phyloP scores from a whole-genome alignment of 1,140 invertebrate genomes.

The Heliconius melpomene region DNA sequence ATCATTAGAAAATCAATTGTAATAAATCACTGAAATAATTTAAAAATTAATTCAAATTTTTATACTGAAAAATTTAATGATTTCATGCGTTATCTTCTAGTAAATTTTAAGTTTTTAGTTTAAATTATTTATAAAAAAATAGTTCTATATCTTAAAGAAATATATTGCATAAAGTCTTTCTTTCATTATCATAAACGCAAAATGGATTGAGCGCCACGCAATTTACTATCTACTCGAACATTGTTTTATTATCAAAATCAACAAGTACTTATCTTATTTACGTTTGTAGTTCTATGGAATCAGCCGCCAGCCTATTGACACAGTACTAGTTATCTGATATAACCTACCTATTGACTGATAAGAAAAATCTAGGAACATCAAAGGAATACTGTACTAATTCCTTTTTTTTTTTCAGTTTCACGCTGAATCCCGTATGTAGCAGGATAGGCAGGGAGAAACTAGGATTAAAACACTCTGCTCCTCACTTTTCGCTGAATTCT shows the following conservation, averaged over 20 bases:
- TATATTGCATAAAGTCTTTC: not conserved
- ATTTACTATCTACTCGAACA: slow-evolving; percentile 12
- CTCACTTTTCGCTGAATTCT: too few relatives aligned
- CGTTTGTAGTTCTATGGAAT: slow-evolving; percentile 47
- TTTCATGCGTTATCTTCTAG: not conserved
- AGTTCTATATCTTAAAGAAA: not conserved
- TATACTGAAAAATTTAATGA: not conserved
- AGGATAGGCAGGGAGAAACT: too few relatives aligned
- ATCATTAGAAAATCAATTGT: too few relatives aligned
- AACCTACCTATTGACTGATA: slow-evolving; percentile 42
- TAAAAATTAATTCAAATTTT: not conserved
- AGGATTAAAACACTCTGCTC: too few relatives aligned
- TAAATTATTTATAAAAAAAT: not conserved
- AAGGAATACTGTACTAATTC: too few relatives aligned
- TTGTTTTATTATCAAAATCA: slow-evolving; percentile 36
- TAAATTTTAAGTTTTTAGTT: not conserved
- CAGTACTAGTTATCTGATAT: slow-evolving; percentile 41
- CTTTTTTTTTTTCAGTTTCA: too few relatives aligned
- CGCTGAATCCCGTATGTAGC: too few relatives aligned
- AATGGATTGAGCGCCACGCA: not conserved
- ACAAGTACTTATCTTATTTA: slow-evolving; percentile 52
- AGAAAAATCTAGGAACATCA: slow-evolving; percentile 26
- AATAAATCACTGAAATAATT: too few relatives aligned
- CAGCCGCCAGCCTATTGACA: slow-evolving; percentile 52
- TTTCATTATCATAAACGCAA: not conserved